A percentile compares a stretch with the other conserved stretches of the same genome.
phyloP scores from a whole-genome alignment of 2,888 invertebrate genomes.

The Autographa pulchrina region DNA sequence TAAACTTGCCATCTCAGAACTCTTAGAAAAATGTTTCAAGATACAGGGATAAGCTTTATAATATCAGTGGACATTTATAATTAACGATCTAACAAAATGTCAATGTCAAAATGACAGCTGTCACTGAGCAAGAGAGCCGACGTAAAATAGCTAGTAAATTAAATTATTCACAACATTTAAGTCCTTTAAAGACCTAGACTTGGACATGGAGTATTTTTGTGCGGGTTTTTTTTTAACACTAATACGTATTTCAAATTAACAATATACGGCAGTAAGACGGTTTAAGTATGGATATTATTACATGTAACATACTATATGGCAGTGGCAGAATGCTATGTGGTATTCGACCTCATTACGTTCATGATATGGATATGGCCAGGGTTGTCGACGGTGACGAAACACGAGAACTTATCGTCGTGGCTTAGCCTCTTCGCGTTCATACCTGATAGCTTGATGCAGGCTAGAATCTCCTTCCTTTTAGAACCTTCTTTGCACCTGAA shows the following conservation, averaged over 20 bases:
- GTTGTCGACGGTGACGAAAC: constrained; percentile 90
- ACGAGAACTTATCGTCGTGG: constrained; percentile 86
- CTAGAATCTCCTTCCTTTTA: constrained; percentile 80
- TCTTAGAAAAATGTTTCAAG: background rate
- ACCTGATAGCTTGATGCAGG: constrained; percentile 85
- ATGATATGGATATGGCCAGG: constrained; percentile 90
- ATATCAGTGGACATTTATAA: background rate
- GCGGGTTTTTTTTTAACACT: background rate
- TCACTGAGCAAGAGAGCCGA: background rate
- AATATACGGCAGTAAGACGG: constrained; percentile 10
- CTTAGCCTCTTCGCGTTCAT: constrained; percentile 80
- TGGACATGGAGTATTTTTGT: background rate
- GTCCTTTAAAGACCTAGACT: background rate
- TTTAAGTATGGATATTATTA: constrained; percentile 37
- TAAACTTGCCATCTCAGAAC: background rate
- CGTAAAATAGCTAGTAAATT: background rate
- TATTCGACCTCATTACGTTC: constrained; percentile 78
- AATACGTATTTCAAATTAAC: background rate
- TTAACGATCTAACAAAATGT: background rate
- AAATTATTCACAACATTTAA: background rate
- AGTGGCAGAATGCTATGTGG: constrained; percentile 68
- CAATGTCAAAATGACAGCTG: background rate
- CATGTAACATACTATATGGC: constrained; percentile 46
- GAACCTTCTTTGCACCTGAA: constrained; percentile 82
- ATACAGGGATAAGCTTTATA: background rate